Percentiles rank a stretch among this genome's conserved stretches.
Conservation (phyloP, 1,140 invertebrate genomes). For the Diorhabda sublineata region DNA sequence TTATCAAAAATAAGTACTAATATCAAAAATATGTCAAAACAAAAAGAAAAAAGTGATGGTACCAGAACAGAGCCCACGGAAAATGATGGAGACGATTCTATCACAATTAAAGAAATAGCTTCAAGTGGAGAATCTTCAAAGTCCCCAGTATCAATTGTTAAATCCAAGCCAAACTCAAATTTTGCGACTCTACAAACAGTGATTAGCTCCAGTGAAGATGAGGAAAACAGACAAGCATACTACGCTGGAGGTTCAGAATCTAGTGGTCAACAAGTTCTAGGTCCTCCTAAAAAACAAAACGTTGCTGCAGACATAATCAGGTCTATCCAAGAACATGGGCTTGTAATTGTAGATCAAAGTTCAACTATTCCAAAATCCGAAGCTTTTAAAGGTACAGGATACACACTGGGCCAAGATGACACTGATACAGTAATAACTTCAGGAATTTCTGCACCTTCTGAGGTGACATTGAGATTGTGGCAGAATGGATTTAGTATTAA, state of each 20-base stretch:
- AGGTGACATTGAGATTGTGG: conserved; percentile 86
- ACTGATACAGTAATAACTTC: conserved; percentile 62
- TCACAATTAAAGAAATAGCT: conserved; percentile 28
- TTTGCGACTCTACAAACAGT: conserved; percentile 46
- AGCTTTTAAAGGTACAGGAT: conserved; percentile 77
- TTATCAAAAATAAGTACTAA: too few relatives aligned
- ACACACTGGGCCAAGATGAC: conserved; percentile 77
- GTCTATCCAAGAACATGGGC: conserved; percentile 78
- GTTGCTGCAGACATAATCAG: conserved; percentile 90
- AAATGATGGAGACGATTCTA: conserved; percentile 50
- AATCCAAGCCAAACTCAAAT: conserved; percentile 46
- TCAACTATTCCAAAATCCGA: conserved; percentile 45
- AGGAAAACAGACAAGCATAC: conserved; percentile 79
- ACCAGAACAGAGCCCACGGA: conserved; percentile 75
- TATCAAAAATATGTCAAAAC: too few relatives aligned
- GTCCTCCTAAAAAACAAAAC: conserved; percentile 79
- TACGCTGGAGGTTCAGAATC: conserved; percentile 93
- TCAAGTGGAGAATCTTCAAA: conserved; percentile 22
- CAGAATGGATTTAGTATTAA: conserved; percentile 93
- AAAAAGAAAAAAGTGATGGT: not conserved
- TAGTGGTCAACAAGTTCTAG: conserved; percentile 94
- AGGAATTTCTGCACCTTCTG: conserved; percentile 47
- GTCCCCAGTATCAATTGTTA: conserved; percentile 24
- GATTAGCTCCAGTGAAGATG: conserved; percentile 55
- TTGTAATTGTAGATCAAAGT: conserved; percentile 61